A percentile compares a stretch with the other conserved stretches of the same genome.
Conservation (phyloP, 2,113 vertebrate species). For the Halcyon malimbica region DNA sequence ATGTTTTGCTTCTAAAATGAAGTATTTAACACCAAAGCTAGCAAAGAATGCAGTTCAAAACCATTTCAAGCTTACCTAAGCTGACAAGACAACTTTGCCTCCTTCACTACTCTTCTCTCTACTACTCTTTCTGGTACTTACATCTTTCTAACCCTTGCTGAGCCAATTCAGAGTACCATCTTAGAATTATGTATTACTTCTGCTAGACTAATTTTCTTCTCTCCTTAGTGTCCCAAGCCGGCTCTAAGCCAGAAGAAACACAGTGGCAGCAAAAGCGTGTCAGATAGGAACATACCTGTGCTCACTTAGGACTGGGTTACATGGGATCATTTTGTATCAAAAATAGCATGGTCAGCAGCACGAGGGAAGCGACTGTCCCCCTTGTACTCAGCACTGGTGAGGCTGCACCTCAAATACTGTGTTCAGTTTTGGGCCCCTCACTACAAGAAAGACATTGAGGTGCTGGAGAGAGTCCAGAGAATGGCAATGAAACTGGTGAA, state of each 20-base stretch:
- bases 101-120: not conserved
- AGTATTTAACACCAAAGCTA: not conserved
- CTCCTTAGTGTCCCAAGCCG: not conserved
- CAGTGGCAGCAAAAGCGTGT: not conserved
- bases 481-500: not conserved
- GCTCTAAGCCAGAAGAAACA: not conserved
- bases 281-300: not conserved
- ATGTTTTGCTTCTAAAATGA: not conserved
- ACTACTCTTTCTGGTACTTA: not conserved
- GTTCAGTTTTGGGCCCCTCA: not conserved
- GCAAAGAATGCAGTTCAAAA: not conserved
- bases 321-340: not conserved
- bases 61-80: not conserved
- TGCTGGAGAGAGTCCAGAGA: not conserved
- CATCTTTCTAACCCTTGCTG: not conserved
- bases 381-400: not conserved
- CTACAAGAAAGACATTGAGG: not conserved
- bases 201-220: not conserved
- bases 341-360: not conserved
- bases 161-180: not conserved
- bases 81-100: not conserved
- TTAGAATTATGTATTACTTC: not conserved
- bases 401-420: accelerated
- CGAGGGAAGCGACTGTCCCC: accelerated
- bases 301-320: not conserved